These are phyloP conservation scores for human DNA, from an alignment of 2,113 vertebrate genomes.

Conservation along the genomic window GRCh38 chr13:113131001-113131500, in stretches of 20 bases:
- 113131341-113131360: constrained; percentile 92
- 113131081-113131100: constrained; percentile 85
- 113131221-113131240: constrained; percentile 86
- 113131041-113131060: constrained; percentile 86
- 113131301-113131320: constrained; percentile 84
- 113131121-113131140: constrained; percentile 87
- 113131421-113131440: constrained; percentile 84
- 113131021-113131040: constrained; percentile 88
- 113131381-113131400: constrained; percentile 85
- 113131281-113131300: constrained; percentile 86
- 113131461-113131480: constrained; percentile 85
- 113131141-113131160: constrained; percentile 83
- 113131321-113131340: constrained; percentile 94
- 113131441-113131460: constrained; percentile 84
- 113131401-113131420: constrained; percentile 84
- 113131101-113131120: constrained; percentile 85
- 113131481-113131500: constrained; percentile 86
- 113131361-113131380: constrained; percentile 91
- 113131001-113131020: constrained; percentile 85
- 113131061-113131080: constrained; percentile 81
- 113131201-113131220: constrained; percentile 83
- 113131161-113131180: constrained; percentile 84
- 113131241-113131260: constrained; percentile 83
- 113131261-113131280: constrained; percentile 84
- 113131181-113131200: constrained; percentile 84